Evolutionary conservation across 2,888 invertebrate genomes (phyloP), one percentile per base, ranked within the genome.

Genomic region (Steinernema scapterisci): DNA sequence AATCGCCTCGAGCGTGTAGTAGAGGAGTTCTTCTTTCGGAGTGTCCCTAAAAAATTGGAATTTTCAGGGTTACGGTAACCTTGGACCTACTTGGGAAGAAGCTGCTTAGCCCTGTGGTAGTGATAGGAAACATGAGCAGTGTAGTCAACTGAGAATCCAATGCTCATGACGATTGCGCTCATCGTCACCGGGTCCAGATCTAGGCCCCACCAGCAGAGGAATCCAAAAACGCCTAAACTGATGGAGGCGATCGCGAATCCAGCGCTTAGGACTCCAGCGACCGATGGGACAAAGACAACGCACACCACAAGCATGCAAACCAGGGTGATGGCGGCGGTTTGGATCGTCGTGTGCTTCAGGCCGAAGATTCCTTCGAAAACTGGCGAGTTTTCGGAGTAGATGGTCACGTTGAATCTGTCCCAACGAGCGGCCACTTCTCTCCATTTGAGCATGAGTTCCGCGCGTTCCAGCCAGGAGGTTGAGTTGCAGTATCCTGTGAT

Each of bases 101-200:
- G 46, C 21, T 70, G 54, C 44, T 54, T 71, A 11, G 76, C 73
- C 25, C 73, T 72, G 31, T 80, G 79, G 71, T 73, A 80, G 73
- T 80, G 80, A 44, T 77, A 80, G 43, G 73, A 74, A 71, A 77
- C 72, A 70, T 80, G 80, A 16, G 80, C 80, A 0, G 80, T 79
- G 75, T 74, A 79, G 54, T 80, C 79, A 13, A 80, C 80, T 0
- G 74, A 73, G 73, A 79, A 78, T 0, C 80, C 80, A 25, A 80
- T 80, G 19, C 75, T 74, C 79, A 80, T 79, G 31, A 80, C 72
- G 6, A 79, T 75, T 45, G 79, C 78, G 23, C 77, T 54, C 76
- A 77, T 74, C 5, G 79, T 77, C 19, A 80, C 71, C 1, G 79
- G 79, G 71, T 80, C 80, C 21, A 80, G 75, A 27, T 75, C 74